Evolutionary conservation across 2,113 vertebrate species (phyloP).

Genomic region (Antechinus stuartii): DNA sequence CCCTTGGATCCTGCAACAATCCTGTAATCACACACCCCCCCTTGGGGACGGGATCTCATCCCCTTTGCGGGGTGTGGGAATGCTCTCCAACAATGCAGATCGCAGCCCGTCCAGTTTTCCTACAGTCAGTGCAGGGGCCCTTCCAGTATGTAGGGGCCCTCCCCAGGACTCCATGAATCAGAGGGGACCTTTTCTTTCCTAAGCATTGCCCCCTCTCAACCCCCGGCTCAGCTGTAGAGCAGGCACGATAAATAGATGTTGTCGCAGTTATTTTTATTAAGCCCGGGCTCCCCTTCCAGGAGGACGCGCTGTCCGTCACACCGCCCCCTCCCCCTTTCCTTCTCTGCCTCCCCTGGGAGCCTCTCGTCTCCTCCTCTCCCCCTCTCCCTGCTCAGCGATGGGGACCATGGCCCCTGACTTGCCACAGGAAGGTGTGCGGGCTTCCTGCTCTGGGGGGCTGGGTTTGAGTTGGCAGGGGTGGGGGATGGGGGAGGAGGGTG

Average conservation of each 20-base stretch:
- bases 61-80: too few relatives aligned
- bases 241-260: not conserved
- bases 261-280: not conserved
- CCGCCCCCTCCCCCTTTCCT: not conserved
- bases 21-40: too few relatives aligned
- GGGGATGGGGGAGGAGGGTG: not conserved
- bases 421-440: conserved; percentile 73
- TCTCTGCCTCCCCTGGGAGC: not conserved
- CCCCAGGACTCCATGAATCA: not conserved
- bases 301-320: not conserved
- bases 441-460: conserved; percentile 37
- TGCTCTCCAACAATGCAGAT: not conserved
- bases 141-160: not conserved
- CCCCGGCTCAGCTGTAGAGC: not conserved
- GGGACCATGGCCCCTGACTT: conserved; percentile 30
- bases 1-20: not conserved
- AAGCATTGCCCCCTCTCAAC: not conserved
- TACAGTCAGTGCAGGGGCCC: not conserved
- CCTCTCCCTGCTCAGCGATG: too few relatives aligned
- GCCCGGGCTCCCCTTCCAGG: not conserved
- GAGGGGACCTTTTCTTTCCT: too few relatives aligned
- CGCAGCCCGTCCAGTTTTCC: not conserved
- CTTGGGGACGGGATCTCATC: not conserved
- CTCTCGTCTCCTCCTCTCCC: not conserved
- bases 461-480: conserved; percentile 53